phyloP scores from a whole-genome alignment of 2,113 vertebrate genomes.

The Aviceda subcristata region DNA sequence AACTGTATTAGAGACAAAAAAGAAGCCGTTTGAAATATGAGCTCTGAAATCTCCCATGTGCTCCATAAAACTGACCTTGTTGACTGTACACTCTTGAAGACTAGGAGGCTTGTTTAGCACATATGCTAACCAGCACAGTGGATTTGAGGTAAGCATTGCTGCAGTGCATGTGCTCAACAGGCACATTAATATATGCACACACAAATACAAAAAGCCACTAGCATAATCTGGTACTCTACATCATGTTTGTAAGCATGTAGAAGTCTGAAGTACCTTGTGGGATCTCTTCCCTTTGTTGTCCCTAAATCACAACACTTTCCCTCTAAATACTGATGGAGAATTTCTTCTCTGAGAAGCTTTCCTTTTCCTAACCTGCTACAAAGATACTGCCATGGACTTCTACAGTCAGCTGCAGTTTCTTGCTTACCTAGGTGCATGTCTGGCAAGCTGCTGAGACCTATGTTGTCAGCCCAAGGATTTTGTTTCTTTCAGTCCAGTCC shows the following conservation, averaged over 20 bases:
- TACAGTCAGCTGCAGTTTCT: neutral
- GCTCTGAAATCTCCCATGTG: neutral
- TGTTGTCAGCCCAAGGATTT: neutral
- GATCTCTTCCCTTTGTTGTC: neutral
- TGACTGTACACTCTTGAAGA: neutral
- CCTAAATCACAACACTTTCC: neutral
- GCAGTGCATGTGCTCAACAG: neutral
- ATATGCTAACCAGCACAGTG: neutral
- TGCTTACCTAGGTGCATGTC: neutral
- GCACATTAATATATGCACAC: neutral
- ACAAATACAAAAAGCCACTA: neutral
- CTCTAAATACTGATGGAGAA: neutral
- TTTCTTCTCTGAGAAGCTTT: neutral
- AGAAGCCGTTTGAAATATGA: neutral
- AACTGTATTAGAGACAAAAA: neutral
- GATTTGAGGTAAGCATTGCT: fast-evolving
- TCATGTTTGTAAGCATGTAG: neutral
- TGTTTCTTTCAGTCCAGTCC: neutral
- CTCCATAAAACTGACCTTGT: neutral
- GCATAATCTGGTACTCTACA: neutral
- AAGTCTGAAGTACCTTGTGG: neutral
- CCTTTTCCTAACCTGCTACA: neutral
- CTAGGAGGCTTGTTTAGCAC: neutral
- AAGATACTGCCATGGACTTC: neutral
- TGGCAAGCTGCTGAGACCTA: neutral